A percentile compares a stretch with the other conserved stretches of the same genome.
Conservation (phyloP, 64 coral and sea anemone genomes). For the Pocillopora verrucosa region DNA sequence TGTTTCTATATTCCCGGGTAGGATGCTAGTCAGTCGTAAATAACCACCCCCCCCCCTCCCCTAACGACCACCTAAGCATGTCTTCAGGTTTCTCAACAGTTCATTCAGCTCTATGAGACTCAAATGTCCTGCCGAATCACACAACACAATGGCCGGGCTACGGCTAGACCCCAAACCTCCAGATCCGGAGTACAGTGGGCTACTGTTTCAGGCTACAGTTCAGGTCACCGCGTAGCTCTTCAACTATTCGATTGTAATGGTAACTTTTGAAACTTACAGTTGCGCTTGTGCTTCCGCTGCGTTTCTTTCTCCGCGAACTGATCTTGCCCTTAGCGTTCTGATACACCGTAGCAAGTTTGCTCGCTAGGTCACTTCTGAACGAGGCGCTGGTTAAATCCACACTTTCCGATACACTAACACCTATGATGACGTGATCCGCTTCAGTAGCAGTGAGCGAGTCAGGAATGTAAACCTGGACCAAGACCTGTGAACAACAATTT, state of each 20-base stretch:
- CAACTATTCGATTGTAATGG: not conserved
- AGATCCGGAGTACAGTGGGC: too few species aligned
- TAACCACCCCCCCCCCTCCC: too few species aligned
- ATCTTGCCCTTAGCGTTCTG: slow-evolving; percentile 46
- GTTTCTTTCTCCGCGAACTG: slow-evolving; percentile 48
- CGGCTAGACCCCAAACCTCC: too few species aligned
- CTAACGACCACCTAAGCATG: too few species aligned
- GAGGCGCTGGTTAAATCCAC: slow-evolving; percentile 27
- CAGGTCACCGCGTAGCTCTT: not conserved
- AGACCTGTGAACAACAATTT: slow-evolving; percentile 34
- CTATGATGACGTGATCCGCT: slow-evolving; percentile 59
- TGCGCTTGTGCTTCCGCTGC: slow-evolving; percentile 80
- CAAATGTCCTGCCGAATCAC: too few species aligned
- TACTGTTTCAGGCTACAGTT: too few species aligned
- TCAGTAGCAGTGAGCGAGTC: slow-evolving; percentile 51
- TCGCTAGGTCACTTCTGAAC: slow-evolving; percentile 50
- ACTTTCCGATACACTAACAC: slow-evolving; percentile 18
- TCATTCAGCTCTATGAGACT: too few species aligned
- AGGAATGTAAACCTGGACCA: slow-evolving; percentile 69
- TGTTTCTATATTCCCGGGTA: too few species aligned
- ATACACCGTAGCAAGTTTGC: slow-evolving; percentile 78
- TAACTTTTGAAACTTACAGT: slow-evolving; percentile 31
- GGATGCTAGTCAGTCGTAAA: too few species aligned
- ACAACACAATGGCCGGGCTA: too few species aligned
- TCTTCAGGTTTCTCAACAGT: too few species aligned